phyloP scores from a whole-genome alignment of 2,888 invertebrate species.

The Herminia tarsipennalis region DNA sequence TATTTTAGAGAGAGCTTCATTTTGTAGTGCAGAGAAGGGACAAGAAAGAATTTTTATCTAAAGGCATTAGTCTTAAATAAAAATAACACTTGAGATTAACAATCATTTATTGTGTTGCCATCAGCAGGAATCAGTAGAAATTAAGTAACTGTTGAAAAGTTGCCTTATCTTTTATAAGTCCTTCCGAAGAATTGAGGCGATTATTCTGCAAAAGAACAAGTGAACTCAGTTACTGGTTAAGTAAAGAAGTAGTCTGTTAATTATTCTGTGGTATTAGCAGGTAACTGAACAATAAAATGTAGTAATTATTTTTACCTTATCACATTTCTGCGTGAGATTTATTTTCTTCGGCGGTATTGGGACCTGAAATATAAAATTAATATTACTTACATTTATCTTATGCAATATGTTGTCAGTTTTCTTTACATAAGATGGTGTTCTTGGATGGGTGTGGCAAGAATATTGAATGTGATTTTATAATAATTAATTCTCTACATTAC shows the following conservation, averaged over 20 bases:
- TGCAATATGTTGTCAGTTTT: too few relatives aligned
- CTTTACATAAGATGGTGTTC: too few relatives aligned
- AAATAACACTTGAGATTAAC: conserved; percentile 3
- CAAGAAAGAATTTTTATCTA: too few relatives aligned
- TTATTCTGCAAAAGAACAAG: conserved; percentile 14
- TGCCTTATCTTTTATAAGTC: conserved; percentile 4
- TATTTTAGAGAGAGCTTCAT: too few relatives aligned
- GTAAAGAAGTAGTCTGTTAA: too few relatives aligned
- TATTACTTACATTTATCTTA: not conserved
- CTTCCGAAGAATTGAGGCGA: conserved; percentile 6
- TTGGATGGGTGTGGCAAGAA: too few relatives aligned
- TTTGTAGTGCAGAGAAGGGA: too few relatives aligned
- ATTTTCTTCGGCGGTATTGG: conserved; percentile 6
- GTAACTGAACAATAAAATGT: not conserved
- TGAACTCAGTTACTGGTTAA: conserved; percentile 12
- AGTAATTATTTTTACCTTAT: not conserved
- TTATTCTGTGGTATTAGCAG: too few relatives aligned
- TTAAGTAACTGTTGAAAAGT: conserved; percentile 10
- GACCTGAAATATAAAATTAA: conserved; percentile 11
- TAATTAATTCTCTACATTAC: too few relatives aligned
- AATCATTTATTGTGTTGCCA: conserved; percentile 5
- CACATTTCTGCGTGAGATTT: not conserved
- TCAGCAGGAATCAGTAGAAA: conserved; percentile 7
- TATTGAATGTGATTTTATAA: too few relatives aligned
- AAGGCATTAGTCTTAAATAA: not conserved